phyloP scores from a whole-genome alignment of 2,797 vertebrate genomes.

The Sebastes variabilis region DNA sequence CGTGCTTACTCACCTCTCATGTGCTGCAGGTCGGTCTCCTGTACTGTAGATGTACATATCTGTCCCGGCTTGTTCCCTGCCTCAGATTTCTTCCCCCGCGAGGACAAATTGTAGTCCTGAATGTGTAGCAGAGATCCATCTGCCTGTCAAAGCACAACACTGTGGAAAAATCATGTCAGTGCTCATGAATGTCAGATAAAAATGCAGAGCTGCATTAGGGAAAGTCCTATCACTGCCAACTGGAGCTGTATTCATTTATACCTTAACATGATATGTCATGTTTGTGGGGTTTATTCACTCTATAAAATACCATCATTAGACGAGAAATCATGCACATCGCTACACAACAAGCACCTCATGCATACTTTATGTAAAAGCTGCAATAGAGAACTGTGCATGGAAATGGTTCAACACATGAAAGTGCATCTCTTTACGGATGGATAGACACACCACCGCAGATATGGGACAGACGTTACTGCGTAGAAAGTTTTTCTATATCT shows the following conservation, averaged over 20 bases:
- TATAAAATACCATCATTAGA: background rate
- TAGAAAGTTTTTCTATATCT: too few relatives aligned
- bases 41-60: constrained; percentile 47
- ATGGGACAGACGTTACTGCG: too few relatives aligned
- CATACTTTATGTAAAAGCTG: background rate
- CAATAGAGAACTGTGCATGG: background rate
- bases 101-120: constrained; percentile 61
- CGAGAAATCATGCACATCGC: background rate
- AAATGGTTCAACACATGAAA: background rate
- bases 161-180: constrained; percentile 69
- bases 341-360: background rate
- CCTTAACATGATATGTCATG: background rate
- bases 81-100: constrained; percentile 28
- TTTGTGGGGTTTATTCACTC: background rate
- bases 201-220: constrained; percentile 34
- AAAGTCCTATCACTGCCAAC: constrained; percentile 41
- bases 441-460: too few relatives aligned
- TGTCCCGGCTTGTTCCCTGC: constrained; percentile 71
- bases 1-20: constrained; percentile 31
- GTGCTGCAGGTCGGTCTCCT: constrained; percentile 34
- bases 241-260: background rate
- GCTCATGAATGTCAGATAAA: constrained; percentile 61
- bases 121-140: constrained; percentile 42
- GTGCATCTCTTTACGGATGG: too few relatives aligned
- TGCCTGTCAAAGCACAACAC: constrained; percentile 68